These are phyloP conservation scores for Drosophila dives DNA, from an alignment of 2,888 invertebrate species.

Conservation along the genomic window DNA sequence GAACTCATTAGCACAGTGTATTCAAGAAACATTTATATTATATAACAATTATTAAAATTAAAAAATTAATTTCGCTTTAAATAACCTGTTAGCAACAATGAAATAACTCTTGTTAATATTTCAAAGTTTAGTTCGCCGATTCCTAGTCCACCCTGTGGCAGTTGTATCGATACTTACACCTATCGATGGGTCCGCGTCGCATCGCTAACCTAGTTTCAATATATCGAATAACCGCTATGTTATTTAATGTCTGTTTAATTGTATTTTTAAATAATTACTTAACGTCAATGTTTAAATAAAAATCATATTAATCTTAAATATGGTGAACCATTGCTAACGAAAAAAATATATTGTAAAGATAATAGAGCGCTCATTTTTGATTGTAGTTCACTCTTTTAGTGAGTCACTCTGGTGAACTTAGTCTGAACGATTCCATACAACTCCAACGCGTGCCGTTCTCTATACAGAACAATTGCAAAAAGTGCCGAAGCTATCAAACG, in stretches of 20 bases:
- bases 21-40: neutral
- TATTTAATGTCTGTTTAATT: neutral
- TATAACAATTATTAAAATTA: neutral
- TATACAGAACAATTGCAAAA: constrained; percentile 42
- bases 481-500: constrained; percentile 37
- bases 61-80: neutral
- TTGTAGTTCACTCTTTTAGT: neutral
- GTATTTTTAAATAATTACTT: neutral
- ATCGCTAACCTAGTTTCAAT: neutral
- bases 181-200: neutral
- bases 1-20: neutral
- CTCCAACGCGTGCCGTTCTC: constrained; percentile 41
- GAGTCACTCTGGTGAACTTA: neutral
- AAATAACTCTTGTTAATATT: neutral
- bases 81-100: neutral
- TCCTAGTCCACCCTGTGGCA: neutral
- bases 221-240: neutral
- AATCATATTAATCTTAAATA: neutral
- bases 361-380: neutral
- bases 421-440: constrained; percentile 27
- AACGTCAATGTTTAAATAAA: neutral
- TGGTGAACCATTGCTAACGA: neutral
- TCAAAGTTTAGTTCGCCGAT: neutral
- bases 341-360: neutral
- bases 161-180: constrained; percentile 1